Base-by-base conservation (phyloP, 2,888 invertebrate genomes). In the Drosophila macrothrix region DNA sequence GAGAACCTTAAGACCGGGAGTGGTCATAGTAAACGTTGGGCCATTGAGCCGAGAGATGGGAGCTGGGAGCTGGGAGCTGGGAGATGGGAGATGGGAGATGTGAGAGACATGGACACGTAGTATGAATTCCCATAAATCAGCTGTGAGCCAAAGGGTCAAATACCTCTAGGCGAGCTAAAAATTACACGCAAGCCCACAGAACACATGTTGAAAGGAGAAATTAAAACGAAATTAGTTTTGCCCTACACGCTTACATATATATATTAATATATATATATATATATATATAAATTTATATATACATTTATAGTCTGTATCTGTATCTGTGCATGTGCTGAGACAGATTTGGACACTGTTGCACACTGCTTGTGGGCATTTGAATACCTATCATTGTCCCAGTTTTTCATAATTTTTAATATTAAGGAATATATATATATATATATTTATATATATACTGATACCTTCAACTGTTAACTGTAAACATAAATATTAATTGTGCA, bases 41-140 rank as follows among this genome's bases (percentile, higher is more conserved):
- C 46, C n/a, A 76, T 62, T 52, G 46, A 59, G 61, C 46, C n/a
- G 19, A 53, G 43, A 53, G 62, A 82, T 54, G 37, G 59, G 25
- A 50, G 53, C 2, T 37, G 37, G 60, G 59, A 66, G 66, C 29
- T 54, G 64, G 52, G 65, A 69, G 65, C 39, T 54, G 67, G 4
- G 16, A 37, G 54, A 41, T 54, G 65, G 52, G 66, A 67, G 63
- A 37, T 54, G 67, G 12, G 25, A 37, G 22, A 6, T 33, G 7
- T 25, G 67, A 77, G 83, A 80, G 80, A 73, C 71, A 80, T 83
- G 83, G 82, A 82, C 80, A 78, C 76, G 78, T 82, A 84, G 76
- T 82, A 89, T 84, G 86, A 89, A 84, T 89, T 84, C 90, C 82
- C 83, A 90, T 85, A 84, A 89, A 90, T 90, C 91, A 91, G 91